These are phyloP conservation scores for Phrynocephalus vlangalii DNA, from an alignment of 2,797 vertebrate genomes.

Conservation along the genomic window DNA sequence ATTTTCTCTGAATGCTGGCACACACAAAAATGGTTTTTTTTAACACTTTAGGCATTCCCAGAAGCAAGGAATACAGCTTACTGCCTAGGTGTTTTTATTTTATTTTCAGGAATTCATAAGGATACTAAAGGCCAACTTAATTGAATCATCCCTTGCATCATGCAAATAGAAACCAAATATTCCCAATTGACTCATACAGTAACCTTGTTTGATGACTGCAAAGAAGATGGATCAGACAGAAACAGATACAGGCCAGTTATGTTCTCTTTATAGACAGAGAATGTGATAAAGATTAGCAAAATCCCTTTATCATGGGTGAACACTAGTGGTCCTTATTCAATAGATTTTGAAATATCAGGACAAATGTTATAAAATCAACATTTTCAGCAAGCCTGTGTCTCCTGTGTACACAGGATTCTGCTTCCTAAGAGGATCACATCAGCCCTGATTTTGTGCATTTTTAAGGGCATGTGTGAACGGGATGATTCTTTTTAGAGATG, in stretches of 20 bases:
- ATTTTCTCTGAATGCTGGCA: constrained; percentile 55
- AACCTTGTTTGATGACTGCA: not conserved
- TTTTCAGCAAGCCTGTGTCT: not conserved
- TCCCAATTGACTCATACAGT: too few relatives aligned
- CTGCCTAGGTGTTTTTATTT: not conserved
- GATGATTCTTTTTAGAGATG: not conserved
- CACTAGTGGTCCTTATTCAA: not conserved
- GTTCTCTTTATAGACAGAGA: not conserved
- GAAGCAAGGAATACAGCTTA: not conserved
- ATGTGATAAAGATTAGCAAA: not conserved
- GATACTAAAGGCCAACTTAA: not conserved
- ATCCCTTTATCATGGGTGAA: not conserved
- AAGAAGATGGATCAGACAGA: not conserved
- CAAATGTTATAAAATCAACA: not conserved
- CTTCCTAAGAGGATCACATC: not conserved
- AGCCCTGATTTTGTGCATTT: not conserved
- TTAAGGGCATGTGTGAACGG: not conserved
- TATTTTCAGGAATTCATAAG: constrained; percentile 18
- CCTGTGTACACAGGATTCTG: not conserved
- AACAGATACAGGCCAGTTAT: not conserved
- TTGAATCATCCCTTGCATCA: too few relatives aligned
- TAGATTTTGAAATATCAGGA: not conserved
- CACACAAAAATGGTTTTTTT: constrained; percentile 38
- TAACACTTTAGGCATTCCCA: constrained; percentile 38
- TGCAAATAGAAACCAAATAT: not conserved